Conservation (phyloP, 1,140 invertebrate species). For the Magallana ariakensis region DNA sequence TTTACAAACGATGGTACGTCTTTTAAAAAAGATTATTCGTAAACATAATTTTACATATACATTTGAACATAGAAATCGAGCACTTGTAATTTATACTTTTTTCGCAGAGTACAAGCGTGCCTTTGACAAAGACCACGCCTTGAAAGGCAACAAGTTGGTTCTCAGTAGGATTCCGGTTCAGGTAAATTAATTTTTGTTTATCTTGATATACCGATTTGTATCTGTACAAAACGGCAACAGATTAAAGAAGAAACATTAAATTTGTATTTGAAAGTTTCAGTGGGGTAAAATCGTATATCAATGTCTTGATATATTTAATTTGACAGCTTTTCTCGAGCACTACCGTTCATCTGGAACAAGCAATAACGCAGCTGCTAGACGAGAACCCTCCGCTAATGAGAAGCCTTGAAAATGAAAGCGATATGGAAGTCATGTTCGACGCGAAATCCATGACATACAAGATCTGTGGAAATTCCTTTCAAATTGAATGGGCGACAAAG, state of each 20-base stretch:
- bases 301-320: background rate
- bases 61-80: background rate
- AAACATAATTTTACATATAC: background rate
- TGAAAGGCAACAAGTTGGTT: background rate
- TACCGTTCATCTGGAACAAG: conserved; percentile 43
- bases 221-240: too few species aligned
- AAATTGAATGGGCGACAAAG: conserved; percentile 54
- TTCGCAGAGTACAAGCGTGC: background rate
- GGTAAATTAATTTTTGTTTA: background rate
- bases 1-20: conserved; percentile 28
- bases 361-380: conserved; percentile 49
- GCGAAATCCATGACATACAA: conserved; percentile 51
- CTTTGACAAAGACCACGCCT: background rate
- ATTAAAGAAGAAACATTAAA: too few species aligned
- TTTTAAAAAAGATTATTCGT: background rate
- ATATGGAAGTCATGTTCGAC: conserved; percentile 49
- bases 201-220: too few species aligned
- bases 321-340: conserved; percentile 50
- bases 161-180: background rate
- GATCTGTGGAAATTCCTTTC: conserved; percentile 50
- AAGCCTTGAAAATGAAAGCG: conserved; percentile 51
- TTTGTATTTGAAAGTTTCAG: too few species aligned
- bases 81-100: background rate
- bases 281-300: too few species aligned
- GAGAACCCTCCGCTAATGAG: conserved; percentile 47